Evolutionary conservation across 2,797 vertebrate species (phyloP), one percentile per base, ranked within the genome.

Genomic region (Eulemur mongoz): DNA sequence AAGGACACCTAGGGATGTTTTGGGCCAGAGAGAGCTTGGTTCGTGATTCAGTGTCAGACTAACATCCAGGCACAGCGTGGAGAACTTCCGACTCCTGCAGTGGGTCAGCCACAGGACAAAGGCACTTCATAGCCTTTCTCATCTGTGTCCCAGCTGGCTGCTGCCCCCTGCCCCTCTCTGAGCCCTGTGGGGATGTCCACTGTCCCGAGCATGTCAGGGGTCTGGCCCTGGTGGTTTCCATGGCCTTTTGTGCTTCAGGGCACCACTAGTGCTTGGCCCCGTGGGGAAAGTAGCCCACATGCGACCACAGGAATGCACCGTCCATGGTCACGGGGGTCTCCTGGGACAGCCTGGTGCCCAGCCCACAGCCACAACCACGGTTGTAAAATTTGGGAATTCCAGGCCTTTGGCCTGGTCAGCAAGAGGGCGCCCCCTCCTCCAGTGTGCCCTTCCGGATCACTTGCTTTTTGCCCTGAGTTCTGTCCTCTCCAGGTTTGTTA

Each of bases 391-490:
- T 35, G 30, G 22, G 27, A 75, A 30, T 13, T n/a, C n/a, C 43
- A 30, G 35, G 22, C 23, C 40, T 69, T 54, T 25, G 59, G 27
- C 22, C 4, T 70, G 1, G 2, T 38, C 22, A 10, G 52, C 23
- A 4, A 45, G 9, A 23, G 32, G 11, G 3, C 5, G 8, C 35
- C 32, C 48, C 6, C 18, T 84, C 8, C 20, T 92, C 13, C 1
- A 52, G 43, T 20, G 17, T 14, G 14, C 32, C 59, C n/a, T 43
- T 76, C 79, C 8, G 50, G 38, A 67, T 80, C 61, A 83, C 10
- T 87, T 79, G 32, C 48, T 32, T 95, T 78, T 93, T 83, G 83
- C 32, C 63, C 65, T 79, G 50, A 67, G 67, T 70, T 94, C 38
- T 80, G 22, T n/a, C 43, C 7, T 81, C 30, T 87, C 30, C 2